These are phyloP conservation scores for Tonatia bakeri DNA, from an alignment of 2,113 vertebrate species.

Conservation along the genomic window DNA sequence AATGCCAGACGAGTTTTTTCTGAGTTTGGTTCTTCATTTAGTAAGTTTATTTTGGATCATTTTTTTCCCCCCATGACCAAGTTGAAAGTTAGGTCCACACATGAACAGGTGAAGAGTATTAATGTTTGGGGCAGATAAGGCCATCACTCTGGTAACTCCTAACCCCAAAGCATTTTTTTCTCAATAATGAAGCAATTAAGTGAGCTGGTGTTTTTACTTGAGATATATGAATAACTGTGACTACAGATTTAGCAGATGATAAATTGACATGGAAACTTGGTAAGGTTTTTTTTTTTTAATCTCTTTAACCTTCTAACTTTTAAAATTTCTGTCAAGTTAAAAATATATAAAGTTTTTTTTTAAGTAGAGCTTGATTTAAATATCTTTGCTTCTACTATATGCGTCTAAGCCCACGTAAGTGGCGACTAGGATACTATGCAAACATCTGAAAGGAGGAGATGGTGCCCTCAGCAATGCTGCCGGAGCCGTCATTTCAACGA, in stretches of 20 bases:
- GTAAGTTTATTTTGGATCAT: slow-evolving; percentile 40
- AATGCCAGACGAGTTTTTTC: slow-evolving; percentile 36
- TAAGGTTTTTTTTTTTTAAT: neutral
- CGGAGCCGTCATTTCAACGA: neutral
- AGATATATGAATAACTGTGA: neutral
- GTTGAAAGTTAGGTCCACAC: neutral
- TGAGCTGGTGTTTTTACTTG: neutral
- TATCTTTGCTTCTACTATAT: neutral
- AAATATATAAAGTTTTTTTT: neutral
- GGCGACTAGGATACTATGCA: neutral
- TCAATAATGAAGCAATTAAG: neutral
- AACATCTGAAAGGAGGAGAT: neutral
- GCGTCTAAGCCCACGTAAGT: neutral
- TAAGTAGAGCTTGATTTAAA: slow-evolving; percentile 12
- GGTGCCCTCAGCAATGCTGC: neutral
- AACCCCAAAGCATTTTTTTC: neutral
- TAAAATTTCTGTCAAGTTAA: slow-evolving; percentile 15
- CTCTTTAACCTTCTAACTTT: neutral
- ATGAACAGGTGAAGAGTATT: neutral
- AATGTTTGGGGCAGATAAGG: neutral
- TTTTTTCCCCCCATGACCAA: neutral
- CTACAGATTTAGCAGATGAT: neutral
- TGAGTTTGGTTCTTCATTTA: slow-evolving; percentile 37
- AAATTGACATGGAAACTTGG: neutral
- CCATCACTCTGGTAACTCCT: neutral